Base-by-base conservation (phyloP, 53 echinoderm and acorn worm genomes). In the Holothuria leucospilota region DNA sequence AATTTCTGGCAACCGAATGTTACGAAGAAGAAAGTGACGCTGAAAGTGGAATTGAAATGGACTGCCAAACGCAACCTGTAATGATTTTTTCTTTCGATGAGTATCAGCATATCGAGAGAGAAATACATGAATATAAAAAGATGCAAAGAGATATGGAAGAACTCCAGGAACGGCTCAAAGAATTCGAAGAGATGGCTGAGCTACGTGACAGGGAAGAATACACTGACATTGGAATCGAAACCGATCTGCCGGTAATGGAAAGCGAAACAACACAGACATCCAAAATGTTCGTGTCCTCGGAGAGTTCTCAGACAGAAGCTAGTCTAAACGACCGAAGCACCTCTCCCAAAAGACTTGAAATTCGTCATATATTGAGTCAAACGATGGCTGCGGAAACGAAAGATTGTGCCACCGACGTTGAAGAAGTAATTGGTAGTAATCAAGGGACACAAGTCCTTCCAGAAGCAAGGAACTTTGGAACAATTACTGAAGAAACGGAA, bases 11-110 rank as follows among this genome's bases (percentile, higher is more conserved):
- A 15, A 83, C 84, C 41, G 84, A 83, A 42, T 64, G 42, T n/a
- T 60, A 81, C 62, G 84, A 40, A 42, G 84, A 64, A 11, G 91
- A 91, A 59, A 87, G 86, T 27, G 91, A 86, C 29, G 71, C 78
- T 51, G 91, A 91, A 42, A 91, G 91, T 28, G 91, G 91, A 28
- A 91, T 91, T 49, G 91, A 91, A 39, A 84, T 84, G 11, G 87
- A 86, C 84, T 83, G 86, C 63, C 91, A 91, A 69, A 91, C 91
- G 12, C 86, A 86, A 39, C 77, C 86, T 15, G 91, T 87, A 12
- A 71, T 91, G 80, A 68, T 91, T 34, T 53, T 91, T 21, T 85
- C 91, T 38, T 16, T 62, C 23, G 80, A 80, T 38, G 80, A 80
- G 34, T 80, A 51, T 60, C 28, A 80, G 30, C 80, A 80, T 14